Percentiles rank a stretch among this genome's conserved stretches.
phyloP scores from a whole-genome alignment of 2,888 invertebrate species.

The Mantis religiosa region DNA sequence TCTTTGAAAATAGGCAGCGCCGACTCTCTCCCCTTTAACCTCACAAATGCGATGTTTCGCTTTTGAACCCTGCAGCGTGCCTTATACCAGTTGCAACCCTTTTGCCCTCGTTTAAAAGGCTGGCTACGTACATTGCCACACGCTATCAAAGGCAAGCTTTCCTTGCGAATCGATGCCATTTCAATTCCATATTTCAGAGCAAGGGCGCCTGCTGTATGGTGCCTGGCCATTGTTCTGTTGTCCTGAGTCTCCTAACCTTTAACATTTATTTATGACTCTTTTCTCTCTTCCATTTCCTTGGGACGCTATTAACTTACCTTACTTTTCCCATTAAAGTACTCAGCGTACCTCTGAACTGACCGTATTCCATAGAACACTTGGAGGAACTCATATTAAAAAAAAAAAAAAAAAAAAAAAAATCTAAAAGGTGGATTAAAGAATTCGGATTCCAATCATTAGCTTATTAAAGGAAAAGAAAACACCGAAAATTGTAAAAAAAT shows the following conservation, averaged over 20 bases:
- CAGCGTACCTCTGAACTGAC: background rate
- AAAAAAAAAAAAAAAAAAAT: too few species aligned
- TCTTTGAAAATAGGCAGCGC: background rate
- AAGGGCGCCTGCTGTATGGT: background rate
- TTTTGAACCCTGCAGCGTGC: background rate
- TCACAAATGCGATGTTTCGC: background rate
- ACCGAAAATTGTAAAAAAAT: too few species aligned
- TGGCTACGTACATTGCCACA: background rate
- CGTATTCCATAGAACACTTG: background rate
- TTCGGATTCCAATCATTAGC: too few species aligned
- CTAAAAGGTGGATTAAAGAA: too few species aligned
- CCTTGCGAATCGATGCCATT: background rate
- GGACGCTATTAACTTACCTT: background rate
- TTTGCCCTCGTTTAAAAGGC: background rate
- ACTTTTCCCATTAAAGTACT: background rate
- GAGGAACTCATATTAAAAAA: too few species aligned
- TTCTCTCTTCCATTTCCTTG: background rate
- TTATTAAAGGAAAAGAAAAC: too few species aligned
- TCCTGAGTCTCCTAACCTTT: background rate
- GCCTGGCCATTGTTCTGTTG: background rate
- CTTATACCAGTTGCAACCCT: background rate
- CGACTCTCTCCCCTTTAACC: background rate
- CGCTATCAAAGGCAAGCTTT: background rate
- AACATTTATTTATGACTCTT: background rate
- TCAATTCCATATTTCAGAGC: background rate